A percentile compares a stretch with the other conserved stretches of the same genome.
phyloP scores from a whole-genome alignment of 2,797 vertebrate species.

The Rhinophrynus dorsalis region DNA sequence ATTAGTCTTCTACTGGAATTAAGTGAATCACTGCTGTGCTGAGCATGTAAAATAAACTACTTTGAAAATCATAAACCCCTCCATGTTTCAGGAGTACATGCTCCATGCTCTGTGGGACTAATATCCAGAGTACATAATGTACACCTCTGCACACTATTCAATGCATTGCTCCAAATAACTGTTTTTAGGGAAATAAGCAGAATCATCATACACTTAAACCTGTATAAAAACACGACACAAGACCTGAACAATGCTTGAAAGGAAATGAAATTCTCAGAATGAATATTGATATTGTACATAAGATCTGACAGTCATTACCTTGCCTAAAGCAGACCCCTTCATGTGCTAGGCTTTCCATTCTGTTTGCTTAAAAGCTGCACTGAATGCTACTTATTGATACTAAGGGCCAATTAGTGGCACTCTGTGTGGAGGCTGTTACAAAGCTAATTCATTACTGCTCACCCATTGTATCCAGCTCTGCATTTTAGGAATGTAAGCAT shows the following conservation, averaged over 20 bases:
- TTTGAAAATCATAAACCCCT: not conserved
- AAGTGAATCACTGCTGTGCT: not conserved
- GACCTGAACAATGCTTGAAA: not conserved
- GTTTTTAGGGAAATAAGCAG: too few species aligned
- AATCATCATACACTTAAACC: not conserved
- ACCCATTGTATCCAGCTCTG: not conserved
- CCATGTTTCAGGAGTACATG: not conserved
- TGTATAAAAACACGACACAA: not conserved
- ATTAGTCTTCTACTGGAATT: too few species aligned
- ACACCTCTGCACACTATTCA: too few species aligned
- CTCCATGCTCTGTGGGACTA: not conserved
- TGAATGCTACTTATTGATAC: not conserved
- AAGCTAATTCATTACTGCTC: not conserved
- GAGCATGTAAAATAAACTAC: not conserved
- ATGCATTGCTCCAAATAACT: too few species aligned
- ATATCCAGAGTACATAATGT: not conserved
- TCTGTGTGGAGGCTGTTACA: not conserved
- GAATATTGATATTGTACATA: too few species aligned
- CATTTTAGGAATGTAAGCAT: not conserved
- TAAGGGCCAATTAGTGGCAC: not conserved
- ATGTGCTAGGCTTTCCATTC: too few species aligned
- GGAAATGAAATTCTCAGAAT: not conserved
- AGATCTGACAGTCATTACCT: too few species aligned
- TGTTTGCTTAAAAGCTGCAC: not conserved
- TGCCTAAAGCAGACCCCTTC: not conserved